A percentile compares a stretch with the other conserved stretches of the same genome.
phyloP scores from a whole-genome alignment of 2,888 invertebrate genomes.

The Meta bourneti region DNA sequence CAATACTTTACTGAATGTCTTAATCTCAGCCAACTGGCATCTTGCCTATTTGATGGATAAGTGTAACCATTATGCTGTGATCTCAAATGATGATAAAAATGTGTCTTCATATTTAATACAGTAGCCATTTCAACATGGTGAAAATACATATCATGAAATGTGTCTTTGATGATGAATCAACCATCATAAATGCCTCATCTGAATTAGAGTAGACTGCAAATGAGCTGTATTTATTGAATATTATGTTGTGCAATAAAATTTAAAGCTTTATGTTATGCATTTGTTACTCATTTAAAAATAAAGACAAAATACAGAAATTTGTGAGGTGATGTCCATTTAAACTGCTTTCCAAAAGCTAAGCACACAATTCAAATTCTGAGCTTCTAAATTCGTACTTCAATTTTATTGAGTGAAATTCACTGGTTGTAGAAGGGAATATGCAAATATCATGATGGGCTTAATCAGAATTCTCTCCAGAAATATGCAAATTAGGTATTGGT shows the following conservation, averaged over 20 bases:
- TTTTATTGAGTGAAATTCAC: too few species aligned
- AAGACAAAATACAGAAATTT: too few species aligned
- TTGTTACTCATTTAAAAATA: not conserved
- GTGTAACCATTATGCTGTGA: constrained; percentile 22
- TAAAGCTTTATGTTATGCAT: constrained; percentile 40
- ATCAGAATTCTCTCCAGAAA: too few species aligned
- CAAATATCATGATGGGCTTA: too few species aligned
- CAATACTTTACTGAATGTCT: too few species aligned
- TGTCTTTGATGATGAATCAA: constrained; percentile 26
- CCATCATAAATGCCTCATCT: constrained; percentile 29
- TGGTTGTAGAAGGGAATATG: too few species aligned
- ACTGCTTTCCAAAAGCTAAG: too few species aligned
- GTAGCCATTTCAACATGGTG: constrained; percentile 57
- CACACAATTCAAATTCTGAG: too few species aligned
- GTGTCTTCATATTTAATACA: constrained; percentile 9
- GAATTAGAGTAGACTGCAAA: constrained; percentile 23
- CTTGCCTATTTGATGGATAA: not conserved
- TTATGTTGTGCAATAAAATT: constrained; percentile 19
- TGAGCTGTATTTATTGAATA: constrained; percentile 18
- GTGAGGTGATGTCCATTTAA: too few species aligned
- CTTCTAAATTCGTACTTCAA: too few species aligned
- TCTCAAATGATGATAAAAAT: constrained; percentile 9
- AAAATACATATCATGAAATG: constrained; percentile 72
- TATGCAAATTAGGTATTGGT: too few species aligned
- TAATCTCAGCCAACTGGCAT: not conserved